Conservation (phyloP, 2,888 invertebrate genomes). For the Agapostemon virescens region DNA sequence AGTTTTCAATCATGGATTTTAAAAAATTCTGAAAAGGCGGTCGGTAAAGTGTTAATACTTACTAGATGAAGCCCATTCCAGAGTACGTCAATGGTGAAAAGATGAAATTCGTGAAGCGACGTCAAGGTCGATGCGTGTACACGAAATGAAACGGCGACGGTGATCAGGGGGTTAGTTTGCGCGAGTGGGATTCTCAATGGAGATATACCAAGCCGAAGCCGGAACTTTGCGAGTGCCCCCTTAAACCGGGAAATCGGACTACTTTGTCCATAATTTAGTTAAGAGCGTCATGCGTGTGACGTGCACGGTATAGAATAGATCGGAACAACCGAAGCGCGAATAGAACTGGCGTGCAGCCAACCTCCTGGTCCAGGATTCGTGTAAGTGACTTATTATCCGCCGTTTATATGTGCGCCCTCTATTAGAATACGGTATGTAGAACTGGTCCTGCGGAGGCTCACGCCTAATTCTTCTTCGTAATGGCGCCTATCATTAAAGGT, state of each 20-base stretch:
- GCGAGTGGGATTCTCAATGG: constrained; percentile 4
- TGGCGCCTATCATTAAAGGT: constrained; percentile 71
- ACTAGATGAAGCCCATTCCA: too few species aligned
- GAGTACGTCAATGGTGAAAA: too few species aligned
- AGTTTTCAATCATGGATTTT: too few species aligned
- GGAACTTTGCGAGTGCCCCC: constrained; percentile 75
- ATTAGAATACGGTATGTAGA: constrained; percentile 60
- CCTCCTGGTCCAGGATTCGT: constrained; percentile 77
- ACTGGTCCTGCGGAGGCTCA: constrained; percentile 59
- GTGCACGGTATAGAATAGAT: constrained; percentile 79
- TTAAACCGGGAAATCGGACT: constrained; percentile 77
- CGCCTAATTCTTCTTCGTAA: constrained; percentile 73
- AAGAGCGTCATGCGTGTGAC: constrained; percentile 81
- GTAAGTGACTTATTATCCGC: constrained; percentile 80
- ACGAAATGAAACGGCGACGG: neutral
- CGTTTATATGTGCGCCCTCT: constrained; percentile 75
- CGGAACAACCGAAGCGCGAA: constrained; percentile 80
- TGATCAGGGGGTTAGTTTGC: neutral
- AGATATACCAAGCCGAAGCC: constrained; percentile 41
- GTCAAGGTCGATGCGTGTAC: neutral
- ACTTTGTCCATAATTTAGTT: constrained; percentile 81
- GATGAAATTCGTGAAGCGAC: neutral
- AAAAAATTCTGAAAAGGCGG: too few species aligned
- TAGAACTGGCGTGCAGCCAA: constrained; percentile 80
- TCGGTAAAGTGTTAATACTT: too few species aligned